Percentiles rank a stretch among this genome's conserved stretches.
Conservation (phyloP, 1,140 invertebrate genomes). For the Dufourea novaeangliae region DNA sequence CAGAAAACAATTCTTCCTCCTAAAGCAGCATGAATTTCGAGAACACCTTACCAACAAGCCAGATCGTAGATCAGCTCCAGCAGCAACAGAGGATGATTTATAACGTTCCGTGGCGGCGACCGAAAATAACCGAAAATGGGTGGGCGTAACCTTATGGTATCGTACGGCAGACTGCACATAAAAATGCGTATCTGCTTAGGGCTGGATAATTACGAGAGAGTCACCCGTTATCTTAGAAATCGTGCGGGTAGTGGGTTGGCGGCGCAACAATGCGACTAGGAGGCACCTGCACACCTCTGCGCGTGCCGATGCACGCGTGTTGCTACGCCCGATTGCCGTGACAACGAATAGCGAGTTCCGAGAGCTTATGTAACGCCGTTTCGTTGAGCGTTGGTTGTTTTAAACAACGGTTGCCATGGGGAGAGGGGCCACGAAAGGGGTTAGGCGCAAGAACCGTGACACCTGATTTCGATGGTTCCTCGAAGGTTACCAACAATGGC, state of each 20-base stretch:
- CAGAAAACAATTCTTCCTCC: too few species aligned
- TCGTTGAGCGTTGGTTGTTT: constrained; percentile 52
- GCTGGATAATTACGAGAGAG: constrained; percentile 73
- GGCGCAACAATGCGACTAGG: constrained; percentile 51
- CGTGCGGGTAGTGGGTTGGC: constrained; percentile 78
- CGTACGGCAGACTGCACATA: constrained; percentile 31
- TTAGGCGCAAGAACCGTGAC: constrained; percentile 24
- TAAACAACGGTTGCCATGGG: constrained; percentile 68
- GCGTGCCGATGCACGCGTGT: constrained; percentile 71
- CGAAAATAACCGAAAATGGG: constrained; percentile 43
- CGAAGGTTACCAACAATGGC: constrained; percentile 8
- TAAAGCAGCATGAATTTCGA: too few species aligned
- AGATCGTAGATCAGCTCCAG: background rate
- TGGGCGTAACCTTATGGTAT: constrained; percentile 33
- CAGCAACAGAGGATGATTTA: constrained; percentile 21
- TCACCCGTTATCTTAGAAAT: constrained; percentile 79
- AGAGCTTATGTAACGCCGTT: constrained; percentile 25
- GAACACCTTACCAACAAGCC: too few species aligned
- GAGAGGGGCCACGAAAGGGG: constrained; percentile 22
- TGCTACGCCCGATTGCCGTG: constrained; percentile 32
- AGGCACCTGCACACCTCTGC: constrained; percentile 74
- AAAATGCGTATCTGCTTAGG: constrained; percentile 69
- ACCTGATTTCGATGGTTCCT: constrained; percentile 53
- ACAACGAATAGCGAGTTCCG: constrained; percentile 13
- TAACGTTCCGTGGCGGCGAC: background rate